These are phyloP conservation scores for Cyrtorhinus lividipennis DNA, from an alignment of 1,140 invertebrate genomes.

Conservation along the genomic window DNA sequence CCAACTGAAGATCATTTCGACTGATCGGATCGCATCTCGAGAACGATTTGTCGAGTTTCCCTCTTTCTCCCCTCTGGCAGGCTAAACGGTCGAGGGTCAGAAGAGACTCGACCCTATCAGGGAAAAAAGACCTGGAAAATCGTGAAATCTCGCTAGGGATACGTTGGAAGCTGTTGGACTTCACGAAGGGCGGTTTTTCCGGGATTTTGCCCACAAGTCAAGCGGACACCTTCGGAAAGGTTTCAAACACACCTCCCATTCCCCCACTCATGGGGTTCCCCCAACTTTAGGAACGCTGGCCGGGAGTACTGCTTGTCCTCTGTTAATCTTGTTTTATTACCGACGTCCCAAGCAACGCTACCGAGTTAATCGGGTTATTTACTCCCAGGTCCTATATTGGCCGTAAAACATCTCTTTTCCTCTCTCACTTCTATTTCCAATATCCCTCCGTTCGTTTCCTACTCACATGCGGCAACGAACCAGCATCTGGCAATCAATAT, in stretches of 20 bases:
- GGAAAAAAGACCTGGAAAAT: too few relatives aligned
- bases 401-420: constrained; percentile 7
- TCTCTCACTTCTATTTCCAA: background rate
- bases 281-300: too few relatives aligned
- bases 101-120: too few relatives aligned
- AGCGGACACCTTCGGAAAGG: background rate
- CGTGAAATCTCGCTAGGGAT: too few relatives aligned
- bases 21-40: background rate
- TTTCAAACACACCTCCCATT: too few relatives aligned
- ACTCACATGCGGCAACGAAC: background rate
- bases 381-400: constrained; percentile 6
- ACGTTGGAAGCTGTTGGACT: too few relatives aligned
- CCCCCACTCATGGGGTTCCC: too few relatives aligned
- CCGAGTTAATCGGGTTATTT: constrained; percentile 12
- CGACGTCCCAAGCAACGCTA: background rate
- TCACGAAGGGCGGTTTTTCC: background rate
- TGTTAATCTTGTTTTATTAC: constrained; percentile 13
- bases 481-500: background rate
- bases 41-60: background rate
- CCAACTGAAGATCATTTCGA: background rate
- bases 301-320: background rate
- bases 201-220: background rate
- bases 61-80: background rate
- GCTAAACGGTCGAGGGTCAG: background rate
- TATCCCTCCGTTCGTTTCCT: background rate